Percentiles rank a stretch among this genome's conserved stretches.
These are phyloP conservation scores for Buteo buteo DNA, from an alignment of 2,113 vertebrate genomes.

Conservation along the genomic window DNA sequence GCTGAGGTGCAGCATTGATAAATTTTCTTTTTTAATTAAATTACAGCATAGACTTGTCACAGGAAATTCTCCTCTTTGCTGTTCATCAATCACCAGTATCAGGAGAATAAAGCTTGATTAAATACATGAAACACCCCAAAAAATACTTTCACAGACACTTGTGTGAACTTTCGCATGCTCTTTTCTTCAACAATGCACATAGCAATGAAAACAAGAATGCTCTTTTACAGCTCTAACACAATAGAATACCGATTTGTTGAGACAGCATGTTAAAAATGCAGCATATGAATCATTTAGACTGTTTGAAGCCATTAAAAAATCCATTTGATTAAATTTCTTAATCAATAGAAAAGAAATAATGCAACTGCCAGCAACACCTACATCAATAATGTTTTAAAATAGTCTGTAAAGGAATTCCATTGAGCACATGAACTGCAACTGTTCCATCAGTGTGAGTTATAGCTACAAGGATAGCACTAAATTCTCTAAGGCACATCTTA, in stretches of 20 bases:
- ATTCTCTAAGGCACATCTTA: not conserved
- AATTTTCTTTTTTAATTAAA: not conserved
- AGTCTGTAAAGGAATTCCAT: not conserved
- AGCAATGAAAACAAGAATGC: not conserved
- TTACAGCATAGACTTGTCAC: not conserved
- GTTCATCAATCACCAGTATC: not conserved
- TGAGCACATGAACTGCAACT: not conserved
- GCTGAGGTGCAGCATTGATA: not conserved
- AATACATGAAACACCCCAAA: not conserved
- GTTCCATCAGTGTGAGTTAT: not conserved
- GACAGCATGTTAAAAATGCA: not conserved
- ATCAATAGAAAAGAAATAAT: conserved; percentile 43
- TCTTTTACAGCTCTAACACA: not conserved
- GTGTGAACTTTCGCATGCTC: not conserved
- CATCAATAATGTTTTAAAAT: not conserved
- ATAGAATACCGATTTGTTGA: not conserved
- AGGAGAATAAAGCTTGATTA: not conserved
- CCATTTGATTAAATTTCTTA: conserved; percentile 26
- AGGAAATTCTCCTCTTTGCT: not conserved
- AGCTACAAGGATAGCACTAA: not conserved
- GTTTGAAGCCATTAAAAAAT: not conserved
- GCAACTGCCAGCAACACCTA: not conserved
- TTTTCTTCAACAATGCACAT: not conserved
- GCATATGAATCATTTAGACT: not conserved
- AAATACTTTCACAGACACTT: not conserved